Conservation (phyloP, 2,888 invertebrate species). For the Dermolepida albohirtum region DNA sequence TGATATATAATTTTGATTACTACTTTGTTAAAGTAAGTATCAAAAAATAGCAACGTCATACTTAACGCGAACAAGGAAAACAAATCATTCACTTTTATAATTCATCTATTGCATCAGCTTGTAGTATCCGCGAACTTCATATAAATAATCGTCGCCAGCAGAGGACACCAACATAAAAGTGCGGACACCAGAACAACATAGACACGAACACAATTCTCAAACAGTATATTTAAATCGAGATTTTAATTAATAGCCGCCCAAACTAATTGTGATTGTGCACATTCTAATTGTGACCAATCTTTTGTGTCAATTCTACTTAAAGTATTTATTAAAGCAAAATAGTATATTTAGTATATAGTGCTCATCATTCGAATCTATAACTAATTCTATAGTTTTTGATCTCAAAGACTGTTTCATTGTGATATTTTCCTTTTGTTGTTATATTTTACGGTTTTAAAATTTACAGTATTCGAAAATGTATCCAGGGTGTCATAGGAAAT, state of each 20-base stretch:
- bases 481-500: slow-evolving; percentile 32
- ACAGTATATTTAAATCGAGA: too few relatives aligned
- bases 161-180: slow-evolving; percentile 14
- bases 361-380: slow-evolving; percentile 13
- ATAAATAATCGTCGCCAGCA: slow-evolving; percentile 19
- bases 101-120: slow-evolving; percentile 27
- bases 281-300: too few relatives aligned
- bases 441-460: slow-evolving; percentile 32
- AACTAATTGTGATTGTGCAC: too few relatives aligned
- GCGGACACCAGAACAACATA: slow-evolving; percentile 19
- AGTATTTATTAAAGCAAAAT: too few relatives aligned
- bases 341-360: slow-evolving; percentile 22
- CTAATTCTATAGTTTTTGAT: slow-evolving; percentile 1
- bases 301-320: too few relatives aligned
- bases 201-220: neutral
- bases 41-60: slow-evolving; percentile 27
- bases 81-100: slow-evolving; percentile 28
- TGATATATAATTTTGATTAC: slow-evolving; percentile 14
- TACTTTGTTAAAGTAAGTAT: slow-evolving; percentile 20
- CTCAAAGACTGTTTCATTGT: slow-evolving; percentile 24
- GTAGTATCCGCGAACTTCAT: slow-evolving; percentile 8
- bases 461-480: slow-evolving; percentile 36
- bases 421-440: slow-evolving; percentile 25
- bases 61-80: slow-evolving; percentile 21
- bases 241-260: too few relatives aligned